phyloP scores from a whole-genome alignment of 2,888 invertebrate species.

The Morpho helenor region DNA sequence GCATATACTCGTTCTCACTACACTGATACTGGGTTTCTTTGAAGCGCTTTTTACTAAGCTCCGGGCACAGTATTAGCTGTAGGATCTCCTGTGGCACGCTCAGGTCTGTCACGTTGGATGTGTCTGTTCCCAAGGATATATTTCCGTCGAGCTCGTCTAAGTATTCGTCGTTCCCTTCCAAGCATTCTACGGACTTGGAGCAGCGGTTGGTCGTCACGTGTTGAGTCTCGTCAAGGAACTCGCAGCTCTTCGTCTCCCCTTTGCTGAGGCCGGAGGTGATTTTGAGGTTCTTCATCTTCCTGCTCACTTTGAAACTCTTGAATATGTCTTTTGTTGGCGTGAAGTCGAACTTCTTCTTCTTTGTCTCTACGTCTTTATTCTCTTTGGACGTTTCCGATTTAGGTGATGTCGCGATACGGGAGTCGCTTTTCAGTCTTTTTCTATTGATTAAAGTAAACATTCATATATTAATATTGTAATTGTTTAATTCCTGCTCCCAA shows the following conservation, averaged over 20 bases:
- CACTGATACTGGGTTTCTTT: constrained; percentile 32
- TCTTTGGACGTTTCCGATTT: constrained; percentile 63
- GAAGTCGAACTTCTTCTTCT: constrained; percentile 74
- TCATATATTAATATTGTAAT: not conserved
- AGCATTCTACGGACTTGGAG: constrained; percentile 64
- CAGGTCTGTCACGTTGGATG: constrained; percentile 41
- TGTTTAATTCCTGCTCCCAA: no score
- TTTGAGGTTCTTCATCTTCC: constrained; percentile 63
- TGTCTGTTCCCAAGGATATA: constrained; percentile 40
- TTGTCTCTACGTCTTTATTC: constrained; percentile 54
- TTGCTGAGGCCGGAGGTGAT: constrained; percentile 49
- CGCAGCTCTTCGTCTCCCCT: constrained; percentile 69
- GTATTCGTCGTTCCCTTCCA: constrained; percentile 46
- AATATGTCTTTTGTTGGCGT: constrained; percentile 68
- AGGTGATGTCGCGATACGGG: constrained; percentile 52
- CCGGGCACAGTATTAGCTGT: constrained; percentile 54
- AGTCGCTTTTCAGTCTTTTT: constrained; percentile 74
- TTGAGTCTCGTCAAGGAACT: constrained; percentile 60
- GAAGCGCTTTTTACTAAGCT: constrained; percentile 41
- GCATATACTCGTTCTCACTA: constrained; percentile 58
- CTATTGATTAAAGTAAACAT: constrained; percentile 33
- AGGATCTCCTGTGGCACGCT: constrained; percentile 59
- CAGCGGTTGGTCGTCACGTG: constrained; percentile 51
- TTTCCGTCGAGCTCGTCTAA: constrained; percentile 44
- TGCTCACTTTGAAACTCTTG: constrained; percentile 64